Percentiles rank a stretch among this genome's conserved stretches.
phyloP scores from a whole-genome alignment of 2,888 invertebrate species.

The Cataglyphis altisquamis region DNA sequence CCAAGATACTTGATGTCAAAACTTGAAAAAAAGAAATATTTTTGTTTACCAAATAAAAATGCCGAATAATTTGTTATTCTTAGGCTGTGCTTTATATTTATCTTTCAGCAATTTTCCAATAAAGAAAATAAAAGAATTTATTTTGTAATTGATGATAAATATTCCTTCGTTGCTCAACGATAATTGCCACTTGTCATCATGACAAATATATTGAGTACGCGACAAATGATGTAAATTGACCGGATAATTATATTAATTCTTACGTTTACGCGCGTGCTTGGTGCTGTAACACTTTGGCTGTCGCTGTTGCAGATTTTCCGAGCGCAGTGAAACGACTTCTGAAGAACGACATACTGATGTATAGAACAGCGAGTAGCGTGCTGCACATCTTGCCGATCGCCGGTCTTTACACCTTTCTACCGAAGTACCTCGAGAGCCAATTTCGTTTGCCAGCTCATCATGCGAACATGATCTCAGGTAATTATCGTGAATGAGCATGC shows the following conservation, averaged over 20 bases:
- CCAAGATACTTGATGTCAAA: background rate
- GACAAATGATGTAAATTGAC: background rate
- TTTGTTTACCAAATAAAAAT: background rate
- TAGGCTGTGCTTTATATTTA: background rate
- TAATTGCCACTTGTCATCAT: background rate
- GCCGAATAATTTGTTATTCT: background rate
- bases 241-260: conserved; percentile 17
- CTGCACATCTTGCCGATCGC: conserved; percentile 96
- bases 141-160: conserved; percentile 2
- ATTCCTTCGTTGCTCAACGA: background rate
- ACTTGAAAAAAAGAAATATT: background rate
- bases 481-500: conserved; percentile 72
- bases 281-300: background rate
- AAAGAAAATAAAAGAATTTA: background rate
- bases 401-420: conserved; percentile 96
- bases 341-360: conserved; percentile 96
- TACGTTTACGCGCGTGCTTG: background rate
- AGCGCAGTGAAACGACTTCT: conserved; percentile 93
- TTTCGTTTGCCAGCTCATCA: conserved; percentile 95
- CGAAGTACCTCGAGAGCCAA: conserved; percentile 97
- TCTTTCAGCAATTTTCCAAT: background rate
- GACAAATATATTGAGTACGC: background rate
- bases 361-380: conserved; percentile 96
- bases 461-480: conserved; percentile 96
- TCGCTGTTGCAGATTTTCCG: conserved; percentile 89